Evolutionary conservation across 2,113 vertebrate genomes (phyloP).

Genomic region (Brachyhypopomus occidentalis): DNA sequence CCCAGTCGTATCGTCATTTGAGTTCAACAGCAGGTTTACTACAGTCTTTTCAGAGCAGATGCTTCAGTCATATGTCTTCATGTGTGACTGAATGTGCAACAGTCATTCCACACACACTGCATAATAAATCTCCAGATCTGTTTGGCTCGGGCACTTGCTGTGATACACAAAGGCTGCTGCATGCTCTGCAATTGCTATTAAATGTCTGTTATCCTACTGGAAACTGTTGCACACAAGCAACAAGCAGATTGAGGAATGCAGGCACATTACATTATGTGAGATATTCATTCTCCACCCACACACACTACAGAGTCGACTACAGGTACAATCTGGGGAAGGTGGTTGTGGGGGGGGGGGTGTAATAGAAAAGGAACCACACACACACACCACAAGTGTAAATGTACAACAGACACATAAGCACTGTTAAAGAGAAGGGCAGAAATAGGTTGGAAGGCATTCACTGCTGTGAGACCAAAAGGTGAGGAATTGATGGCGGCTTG

Average conservation of each 20-base stretch:
- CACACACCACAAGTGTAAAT: neutral
- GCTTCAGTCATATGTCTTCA: neutral
- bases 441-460: conserved; percentile 1
- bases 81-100: neutral
- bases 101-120: neutral
- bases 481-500: neutral
- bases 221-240: conserved; percentile 15
- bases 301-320: neutral
- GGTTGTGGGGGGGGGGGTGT: neutral
- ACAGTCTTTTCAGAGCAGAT: neutral
- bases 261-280: conserved; percentile 19
- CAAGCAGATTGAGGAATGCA: neutral
- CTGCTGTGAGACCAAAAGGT: neutral
- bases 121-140: neutral
- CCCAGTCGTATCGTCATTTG: neutral
- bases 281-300: conserved; percentile 9
- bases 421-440: conserved; percentile 25
- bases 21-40: neutral
- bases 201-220: neutral
- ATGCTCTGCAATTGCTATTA: neutral
- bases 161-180: neutral
- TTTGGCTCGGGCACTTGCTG: conserved; percentile 7
- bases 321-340: conserved; percentile 17
- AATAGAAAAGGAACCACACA: neutral
- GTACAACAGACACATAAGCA: neutral